Percentiles rank a stretch among this genome's conserved stretches.
phyloP scores from a whole-genome alignment of 2,888 invertebrate genomes.

The Nesidiocoris tenuis region DNA sequence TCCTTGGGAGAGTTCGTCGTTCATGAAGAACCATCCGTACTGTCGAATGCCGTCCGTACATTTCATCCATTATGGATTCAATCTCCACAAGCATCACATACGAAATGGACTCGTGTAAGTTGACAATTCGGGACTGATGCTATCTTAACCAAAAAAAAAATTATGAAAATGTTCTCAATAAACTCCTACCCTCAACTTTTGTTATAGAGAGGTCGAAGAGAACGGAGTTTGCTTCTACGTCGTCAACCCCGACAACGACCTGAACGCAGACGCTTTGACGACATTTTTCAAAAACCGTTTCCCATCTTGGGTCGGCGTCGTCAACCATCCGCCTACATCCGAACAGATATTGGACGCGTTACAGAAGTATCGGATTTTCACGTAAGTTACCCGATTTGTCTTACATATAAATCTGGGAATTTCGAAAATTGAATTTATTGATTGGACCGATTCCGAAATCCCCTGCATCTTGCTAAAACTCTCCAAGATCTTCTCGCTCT shows the following conservation, averaged over 20 bases:
- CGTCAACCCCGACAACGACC: constrained; percentile 70
- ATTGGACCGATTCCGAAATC: neutral
- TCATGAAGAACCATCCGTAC: constrained; percentile 66
- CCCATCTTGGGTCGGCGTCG: constrained; percentile 62
- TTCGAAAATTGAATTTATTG: constrained; percentile 6
- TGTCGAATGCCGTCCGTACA: constrained; percentile 73
- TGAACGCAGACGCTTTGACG: constrained; percentile 62
- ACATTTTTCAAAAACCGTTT: constrained; percentile 62
- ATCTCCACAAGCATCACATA: constrained; percentile 61
- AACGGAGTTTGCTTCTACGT: constrained; percentile 59
- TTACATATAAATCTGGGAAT: too few relatives aligned
- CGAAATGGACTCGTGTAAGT: constrained; percentile 61
- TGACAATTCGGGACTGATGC: too few relatives aligned
- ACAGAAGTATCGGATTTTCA: constrained; percentile 62
- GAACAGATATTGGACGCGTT: constrained; percentile 61
- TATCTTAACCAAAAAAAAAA: too few relatives aligned
- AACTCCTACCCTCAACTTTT: too few relatives aligned
- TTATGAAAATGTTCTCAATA: too few relatives aligned
- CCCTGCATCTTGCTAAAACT: neutral
- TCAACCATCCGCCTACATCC: constrained; percentile 60
- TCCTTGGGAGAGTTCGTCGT: constrained; percentile 75
- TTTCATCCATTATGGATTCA: constrained; percentile 64
- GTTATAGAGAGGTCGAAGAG: constrained; percentile 46
- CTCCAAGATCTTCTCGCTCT: too few relatives aligned
- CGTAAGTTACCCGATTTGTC: constrained; percentile 60